Evolutionary conservation across 1,140 invertebrate species (phyloP).

Genomic region (Diorhabda elongata): DNA sequence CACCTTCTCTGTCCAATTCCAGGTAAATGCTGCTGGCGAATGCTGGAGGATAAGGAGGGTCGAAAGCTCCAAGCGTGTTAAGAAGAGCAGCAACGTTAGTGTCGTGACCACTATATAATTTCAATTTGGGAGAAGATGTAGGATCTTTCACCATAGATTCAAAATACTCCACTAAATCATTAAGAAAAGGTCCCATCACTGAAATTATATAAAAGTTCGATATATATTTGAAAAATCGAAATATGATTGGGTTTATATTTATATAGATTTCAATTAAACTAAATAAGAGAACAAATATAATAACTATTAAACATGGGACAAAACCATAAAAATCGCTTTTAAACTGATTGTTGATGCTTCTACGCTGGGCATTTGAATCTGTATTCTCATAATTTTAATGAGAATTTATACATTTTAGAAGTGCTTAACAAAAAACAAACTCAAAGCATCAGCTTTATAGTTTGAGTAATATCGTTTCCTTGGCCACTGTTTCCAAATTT

Average conservation of each 20-base stretch:
- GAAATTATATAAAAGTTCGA: background rate
- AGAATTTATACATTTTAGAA: no score
- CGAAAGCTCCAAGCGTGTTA: conserved; percentile 5
- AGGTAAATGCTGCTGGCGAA: conserved; percentile 12
- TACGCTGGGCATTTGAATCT: no score
- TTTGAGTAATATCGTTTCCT: no score
- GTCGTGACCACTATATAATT: conserved; percentile 11
- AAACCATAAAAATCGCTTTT: no score
- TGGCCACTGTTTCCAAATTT: no score
- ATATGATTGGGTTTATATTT: background rate
- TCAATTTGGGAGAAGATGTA: background rate
- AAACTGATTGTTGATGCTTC: no score
- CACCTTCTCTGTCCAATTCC: background rate
- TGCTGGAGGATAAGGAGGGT: background rate
- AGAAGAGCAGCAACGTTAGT: background rate
- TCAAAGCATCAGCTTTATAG: no score
- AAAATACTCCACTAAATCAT: conserved; percentile 5
- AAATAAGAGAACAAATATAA: no score
- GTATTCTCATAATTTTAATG: no score
- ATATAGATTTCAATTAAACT: no score
- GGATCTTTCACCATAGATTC: background rate
- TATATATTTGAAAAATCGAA: background rate
- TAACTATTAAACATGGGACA: no score
- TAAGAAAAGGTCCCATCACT: background rate
- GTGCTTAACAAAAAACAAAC: no score